A percentile compares a stretch with the other conserved stretches of the same genome.
phyloP scores from a whole-genome alignment of 2,113 vertebrate species.

The Gallinago jamesoni region DNA sequence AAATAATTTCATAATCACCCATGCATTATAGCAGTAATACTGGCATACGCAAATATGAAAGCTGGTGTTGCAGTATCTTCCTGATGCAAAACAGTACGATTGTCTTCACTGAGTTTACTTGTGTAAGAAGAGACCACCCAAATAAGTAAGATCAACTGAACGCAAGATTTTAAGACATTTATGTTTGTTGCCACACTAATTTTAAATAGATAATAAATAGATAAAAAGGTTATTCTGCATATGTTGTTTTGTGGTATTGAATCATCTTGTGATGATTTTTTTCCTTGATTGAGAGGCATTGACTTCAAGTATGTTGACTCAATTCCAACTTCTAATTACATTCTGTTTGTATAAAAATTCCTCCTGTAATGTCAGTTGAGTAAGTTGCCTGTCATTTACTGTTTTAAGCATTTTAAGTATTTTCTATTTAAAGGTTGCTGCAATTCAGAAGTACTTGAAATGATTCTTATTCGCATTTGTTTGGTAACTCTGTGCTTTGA shows the following conservation, averaged over 20 bases:
- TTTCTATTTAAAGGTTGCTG: not conserved
- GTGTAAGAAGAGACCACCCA: not conserved
- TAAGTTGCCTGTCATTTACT: not conserved
- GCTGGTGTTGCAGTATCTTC: not conserved
- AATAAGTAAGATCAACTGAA: not conserved
- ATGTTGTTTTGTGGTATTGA: not conserved
- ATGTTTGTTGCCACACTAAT: not conserved
- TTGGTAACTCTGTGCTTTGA: not conserved
- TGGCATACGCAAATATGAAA: not conserved
- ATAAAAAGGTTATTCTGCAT: not conserved
- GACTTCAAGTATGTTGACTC: not conserved
- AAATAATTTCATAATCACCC: conserved; percentile 7
- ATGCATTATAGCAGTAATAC: not conserved
- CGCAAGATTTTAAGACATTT: not conserved
- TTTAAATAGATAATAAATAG: not conserved
- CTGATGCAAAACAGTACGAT: not conserved
- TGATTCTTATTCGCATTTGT: not conserved
- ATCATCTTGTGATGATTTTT: not conserved
- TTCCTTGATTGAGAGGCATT: not conserved
- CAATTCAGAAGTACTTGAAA: not conserved
- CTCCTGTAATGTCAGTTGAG: not conserved
- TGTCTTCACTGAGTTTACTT: not conserved
- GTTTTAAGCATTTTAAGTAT: not conserved
- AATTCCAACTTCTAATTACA: not conserved
- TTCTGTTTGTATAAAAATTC: conserved; percentile 10